phyloP scores from a whole-genome alignment of 2,888 invertebrate genomes.

The Rhorus exstirpatorius region DNA sequence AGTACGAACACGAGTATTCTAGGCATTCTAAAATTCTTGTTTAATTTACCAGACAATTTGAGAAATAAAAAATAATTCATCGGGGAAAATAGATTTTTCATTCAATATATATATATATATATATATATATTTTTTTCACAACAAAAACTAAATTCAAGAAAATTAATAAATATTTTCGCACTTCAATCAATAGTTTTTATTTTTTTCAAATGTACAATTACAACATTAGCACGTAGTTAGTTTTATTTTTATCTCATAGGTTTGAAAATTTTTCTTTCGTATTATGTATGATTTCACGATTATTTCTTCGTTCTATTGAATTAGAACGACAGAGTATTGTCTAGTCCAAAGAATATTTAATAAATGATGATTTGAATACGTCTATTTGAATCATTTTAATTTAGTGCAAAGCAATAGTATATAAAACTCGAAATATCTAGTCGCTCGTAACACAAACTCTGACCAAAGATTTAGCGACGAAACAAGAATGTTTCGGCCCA shows the following conservation, averaged over 20 bases:
- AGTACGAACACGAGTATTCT: not conserved
- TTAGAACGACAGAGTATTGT: slow-evolving; percentile 81
- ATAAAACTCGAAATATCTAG: slow-evolving; percentile 36
- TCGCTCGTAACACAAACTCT: not conserved
- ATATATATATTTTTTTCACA: not conserved
- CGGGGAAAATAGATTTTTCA: not conserved
- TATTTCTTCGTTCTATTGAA: slow-evolving; percentile 78
- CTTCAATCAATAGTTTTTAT: slow-evolving; percentile 44
- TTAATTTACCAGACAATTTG: not conserved
- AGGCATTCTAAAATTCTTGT: slow-evolving; percentile 5
- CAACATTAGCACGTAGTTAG: slow-evolving; percentile 66
- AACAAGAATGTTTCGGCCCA: not conserved
- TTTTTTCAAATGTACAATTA: slow-evolving; percentile 55
- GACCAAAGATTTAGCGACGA: not conserved
- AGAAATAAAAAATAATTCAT: slow-evolving; percentile 10
- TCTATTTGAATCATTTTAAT: slow-evolving; percentile 45
- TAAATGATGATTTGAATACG: slow-evolving; percentile 44
- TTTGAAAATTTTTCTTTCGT: slow-evolving; percentile 72
- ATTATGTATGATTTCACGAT: slow-evolving; percentile 72
- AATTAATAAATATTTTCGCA: slow-evolving; percentile 63
- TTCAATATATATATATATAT: too few relatives aligned
- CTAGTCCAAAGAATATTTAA: slow-evolving; percentile 80
- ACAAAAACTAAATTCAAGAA: not conserved
- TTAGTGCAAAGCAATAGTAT: slow-evolving; percentile 49
- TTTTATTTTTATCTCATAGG: too few relatives aligned